Percentiles rank a stretch among this genome's conserved stretches.
phyloP scores from a whole-genome alignment of 53 echinoderm and acorn worm species.

The Astropecten irregularis region DNA sequence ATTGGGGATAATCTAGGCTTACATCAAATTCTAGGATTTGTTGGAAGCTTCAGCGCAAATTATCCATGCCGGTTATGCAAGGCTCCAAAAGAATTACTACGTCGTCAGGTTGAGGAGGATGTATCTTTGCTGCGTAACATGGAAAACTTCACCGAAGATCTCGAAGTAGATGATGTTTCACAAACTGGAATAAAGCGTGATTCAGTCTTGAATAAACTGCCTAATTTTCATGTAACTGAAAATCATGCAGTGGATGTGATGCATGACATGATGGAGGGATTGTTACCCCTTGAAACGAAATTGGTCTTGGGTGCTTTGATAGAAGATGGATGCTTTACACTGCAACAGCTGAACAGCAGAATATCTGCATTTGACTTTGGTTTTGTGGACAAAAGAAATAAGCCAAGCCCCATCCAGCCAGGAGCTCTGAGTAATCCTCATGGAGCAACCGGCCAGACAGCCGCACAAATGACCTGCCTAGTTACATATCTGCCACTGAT shows the following conservation, averaged over 20 bases:
- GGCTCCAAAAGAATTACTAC: background rate
- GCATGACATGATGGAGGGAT: conserved; percentile 63
- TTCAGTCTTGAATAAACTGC: conserved; percentile 18
- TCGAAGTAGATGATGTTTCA: background rate
- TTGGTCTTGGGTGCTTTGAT: conserved; percentile 16
- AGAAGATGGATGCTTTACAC: background rate
- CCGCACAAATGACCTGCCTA: conserved; percentile 60
- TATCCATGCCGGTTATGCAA: conserved; percentile 29
- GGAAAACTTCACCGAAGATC: background rate
- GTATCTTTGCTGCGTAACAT: background rate
- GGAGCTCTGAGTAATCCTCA: conserved; percentile 32
- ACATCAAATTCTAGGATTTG: conserved; percentile 5
- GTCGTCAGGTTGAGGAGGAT: background rate
- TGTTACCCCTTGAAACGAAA: conserved; percentile 51
- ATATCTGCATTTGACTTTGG: conserved; percentile 43
- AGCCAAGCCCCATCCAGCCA: conserved; percentile 39
- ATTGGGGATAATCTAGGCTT: conserved; percentile 37
- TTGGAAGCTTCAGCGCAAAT: conserved; percentile 12
- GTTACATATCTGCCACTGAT: conserved; percentile 14
- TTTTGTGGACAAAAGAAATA: conserved; percentile 21
- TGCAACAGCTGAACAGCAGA: conserved; percentile 34
- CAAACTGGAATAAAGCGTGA: conserved; percentile 45
- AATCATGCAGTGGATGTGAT: conserved; percentile 46
- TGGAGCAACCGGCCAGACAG: conserved; percentile 59
- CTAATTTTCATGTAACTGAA: conserved; percentile 41